Evolutionary conservation across 2,797 vertebrate species (phyloP).

Genomic region (Neosilurus mollespiculum): DNA sequence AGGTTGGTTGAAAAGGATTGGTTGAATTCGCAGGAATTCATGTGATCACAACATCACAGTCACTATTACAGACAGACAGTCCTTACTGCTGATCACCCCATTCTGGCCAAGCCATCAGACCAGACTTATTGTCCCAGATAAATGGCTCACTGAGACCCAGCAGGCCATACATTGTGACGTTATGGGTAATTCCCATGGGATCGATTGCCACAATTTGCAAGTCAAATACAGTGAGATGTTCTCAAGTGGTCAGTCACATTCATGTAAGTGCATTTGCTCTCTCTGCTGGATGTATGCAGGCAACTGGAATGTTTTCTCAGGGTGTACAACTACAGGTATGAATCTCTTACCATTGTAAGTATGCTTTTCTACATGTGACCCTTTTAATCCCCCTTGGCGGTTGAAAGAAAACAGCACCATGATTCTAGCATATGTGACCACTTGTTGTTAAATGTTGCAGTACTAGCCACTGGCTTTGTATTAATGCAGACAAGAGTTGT

Average conservation of each 20-base stretch:
- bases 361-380: neutral
- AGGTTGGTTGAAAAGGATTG: no score
- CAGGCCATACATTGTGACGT: neutral
- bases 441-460: neutral
- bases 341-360: neutral
- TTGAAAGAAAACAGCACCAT: neutral
- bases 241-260: neutral
- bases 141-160: neutral
- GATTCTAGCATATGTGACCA: no score
- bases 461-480: neutral
- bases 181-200: neutral
- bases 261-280: neutral
- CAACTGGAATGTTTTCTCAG: neutral
- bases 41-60: no score
- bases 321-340: neutral
- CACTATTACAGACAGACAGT: no score
- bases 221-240: neutral
- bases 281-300: neutral
- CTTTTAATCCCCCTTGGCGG: neutral
- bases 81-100: neutral
- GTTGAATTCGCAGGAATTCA: no score
- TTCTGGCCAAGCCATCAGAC: slow-evolving; percentile 3
- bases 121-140: neutral
- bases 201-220: neutral
- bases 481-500: neutral